A percentile compares a stretch with the other conserved stretches of the same genome.
Evolutionary conservation across 2,888 invertebrate genomes (phyloP).

Genomic region (Baronia brevicornis): DNA sequence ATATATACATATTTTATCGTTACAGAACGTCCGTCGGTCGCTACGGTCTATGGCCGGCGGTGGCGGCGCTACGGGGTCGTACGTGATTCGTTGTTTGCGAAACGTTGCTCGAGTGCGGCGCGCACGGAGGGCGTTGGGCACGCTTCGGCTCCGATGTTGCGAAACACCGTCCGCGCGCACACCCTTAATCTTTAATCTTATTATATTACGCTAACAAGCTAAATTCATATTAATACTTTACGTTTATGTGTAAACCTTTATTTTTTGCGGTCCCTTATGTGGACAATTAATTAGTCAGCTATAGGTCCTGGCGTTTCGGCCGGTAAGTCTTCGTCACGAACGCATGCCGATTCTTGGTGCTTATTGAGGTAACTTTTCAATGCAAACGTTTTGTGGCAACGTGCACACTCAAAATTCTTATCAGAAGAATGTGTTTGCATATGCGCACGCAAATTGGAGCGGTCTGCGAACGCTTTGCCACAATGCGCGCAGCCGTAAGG

Average conservation of each 20-base stretch:
- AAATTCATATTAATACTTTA: slow-evolving; percentile 74
- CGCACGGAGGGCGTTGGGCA: slow-evolving; percentile 34
- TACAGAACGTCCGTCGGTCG: slow-evolving; percentile 64
- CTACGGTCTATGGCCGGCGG: slow-evolving; percentile 53
- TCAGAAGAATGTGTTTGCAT: slow-evolving; percentile 97
- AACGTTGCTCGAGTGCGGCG: slow-evolving; percentile 69
- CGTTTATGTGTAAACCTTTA: slow-evolving; percentile 59
- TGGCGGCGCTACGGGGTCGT: slow-evolving; percentile 61
- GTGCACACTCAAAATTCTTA: slow-evolving; percentile 92
- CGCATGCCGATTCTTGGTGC: slow-evolving; percentile 95
- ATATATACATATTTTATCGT: slow-evolving; percentile 59
- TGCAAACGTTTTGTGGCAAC: slow-evolving; percentile 95
- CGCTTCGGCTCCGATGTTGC: slow-evolving; percentile 15
- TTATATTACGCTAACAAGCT: slow-evolving; percentile 63
- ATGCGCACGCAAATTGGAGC: slow-evolving; percentile 95
- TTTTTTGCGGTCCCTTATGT: slow-evolving; percentile 51
- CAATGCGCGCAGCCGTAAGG: slow-evolving; percentile 97
- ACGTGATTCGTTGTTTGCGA: slow-evolving; percentile 75
- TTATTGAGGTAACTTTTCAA: slow-evolving; percentile 97
- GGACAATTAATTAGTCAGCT: background rate
- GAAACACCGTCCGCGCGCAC: slow-evolving; percentile 37
- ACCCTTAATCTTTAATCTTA: slow-evolving; percentile 60
- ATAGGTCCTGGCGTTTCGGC: too few species aligned
- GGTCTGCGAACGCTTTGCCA: slow-evolving; percentile 96
- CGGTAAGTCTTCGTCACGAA: slow-evolving; percentile 77